Base-by-base conservation (phyloP, 2,113 vertebrate genomes). In the Scopus umbretta region DNA sequence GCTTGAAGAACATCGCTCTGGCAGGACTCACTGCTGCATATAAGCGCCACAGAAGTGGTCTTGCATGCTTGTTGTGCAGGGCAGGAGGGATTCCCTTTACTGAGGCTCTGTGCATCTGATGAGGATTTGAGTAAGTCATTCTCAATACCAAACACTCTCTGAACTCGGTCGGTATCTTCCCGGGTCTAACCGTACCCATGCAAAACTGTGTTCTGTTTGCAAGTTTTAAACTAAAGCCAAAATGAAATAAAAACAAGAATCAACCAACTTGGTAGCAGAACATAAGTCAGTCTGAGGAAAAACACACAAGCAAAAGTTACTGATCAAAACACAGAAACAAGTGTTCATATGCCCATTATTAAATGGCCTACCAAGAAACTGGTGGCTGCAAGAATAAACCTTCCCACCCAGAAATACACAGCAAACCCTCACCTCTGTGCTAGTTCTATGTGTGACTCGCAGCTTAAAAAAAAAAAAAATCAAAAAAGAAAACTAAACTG, bases 31-130 rank as follows among this genome's bases (percentile, higher is more conserved):
- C 0, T 21, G 38, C 73, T 30, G 20, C 27, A 66, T 4, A 1
- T 7, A 36, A 18, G 21, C 0, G 0, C 29, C 21, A 2, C 12
- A 43, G 5, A 59, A 10, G 9, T 14, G 9, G 6, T 22, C 43
- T 30, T 70, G 27, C 3, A 22, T 15, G 50, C 34, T 83, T 26
- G 10, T 47, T 21, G 4, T 13, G 26, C 32, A 18, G 50, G 9
- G 17, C 14, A 42, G 18, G 26, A 53, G 13, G 8, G 12, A 58
- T 49, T 53, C 18, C 47, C 18, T 55, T 50, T 53, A 7, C 38
- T 14, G 7, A 12, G 63, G 53, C 50, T 84, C 53, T 23, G 11
- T 5, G 5, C 12, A 17, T 66, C 32, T 17, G 2, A 25, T 45
- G 6, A 26, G 16, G 36, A 23, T 52, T 20, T 32, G 17, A 70